Percentiles rank a stretch among this genome's conserved stretches.
Evolutionary conservation across 1,140 invertebrate genomes (phyloP).

Genomic region (Drosophila aff.): DNA sequence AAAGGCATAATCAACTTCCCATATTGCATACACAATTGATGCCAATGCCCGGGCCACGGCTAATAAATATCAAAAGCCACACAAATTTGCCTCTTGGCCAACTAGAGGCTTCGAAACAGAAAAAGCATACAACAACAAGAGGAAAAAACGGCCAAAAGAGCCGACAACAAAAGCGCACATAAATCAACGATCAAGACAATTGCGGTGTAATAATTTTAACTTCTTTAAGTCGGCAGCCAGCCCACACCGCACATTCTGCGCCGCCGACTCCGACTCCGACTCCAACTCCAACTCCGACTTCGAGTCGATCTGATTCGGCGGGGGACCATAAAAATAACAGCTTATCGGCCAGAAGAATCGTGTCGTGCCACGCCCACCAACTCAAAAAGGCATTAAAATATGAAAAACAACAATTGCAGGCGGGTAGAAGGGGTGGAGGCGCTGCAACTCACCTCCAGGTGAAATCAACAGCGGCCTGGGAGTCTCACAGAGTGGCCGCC

Average conservation of each 20-base stretch:
- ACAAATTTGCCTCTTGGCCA: constrained; percentile 65
- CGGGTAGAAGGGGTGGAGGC: neutral
- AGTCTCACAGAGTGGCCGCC: constrained; percentile 46
- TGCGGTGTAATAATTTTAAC: constrained; percentile 82
- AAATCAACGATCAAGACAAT: constrained; percentile 82
- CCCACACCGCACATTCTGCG: constrained; percentile 56
- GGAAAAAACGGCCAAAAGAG: constrained; percentile 16
- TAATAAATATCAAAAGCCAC: constrained; percentile 71
- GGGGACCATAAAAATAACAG: constrained; percentile 80
- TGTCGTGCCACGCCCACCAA: constrained; percentile 78
- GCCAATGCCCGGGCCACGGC: constrained; percentile 27
- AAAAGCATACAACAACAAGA: constrained; percentile 2
- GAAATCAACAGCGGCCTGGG: constrained; percentile 71
- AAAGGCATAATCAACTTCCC: constrained; percentile 63
- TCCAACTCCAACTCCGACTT: neutral
- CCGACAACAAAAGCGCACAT: constrained; percentile 78
- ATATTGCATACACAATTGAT: constrained; percentile 58
- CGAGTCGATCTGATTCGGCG: constrained; percentile 61
- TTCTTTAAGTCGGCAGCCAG: constrained; percentile 78
- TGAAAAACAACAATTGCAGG: constrained; percentile 77
- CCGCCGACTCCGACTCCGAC: neutral
- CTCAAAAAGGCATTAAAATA: constrained; percentile 83
- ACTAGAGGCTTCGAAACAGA: constrained; percentile 18
- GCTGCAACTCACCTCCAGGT: constrained; percentile 54
- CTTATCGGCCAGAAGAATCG: constrained; percentile 77